These are phyloP conservation scores for Drosophila erecta DNA, from an alignment of 1,140 invertebrate genomes.

Conservation along the genomic window DNA sequence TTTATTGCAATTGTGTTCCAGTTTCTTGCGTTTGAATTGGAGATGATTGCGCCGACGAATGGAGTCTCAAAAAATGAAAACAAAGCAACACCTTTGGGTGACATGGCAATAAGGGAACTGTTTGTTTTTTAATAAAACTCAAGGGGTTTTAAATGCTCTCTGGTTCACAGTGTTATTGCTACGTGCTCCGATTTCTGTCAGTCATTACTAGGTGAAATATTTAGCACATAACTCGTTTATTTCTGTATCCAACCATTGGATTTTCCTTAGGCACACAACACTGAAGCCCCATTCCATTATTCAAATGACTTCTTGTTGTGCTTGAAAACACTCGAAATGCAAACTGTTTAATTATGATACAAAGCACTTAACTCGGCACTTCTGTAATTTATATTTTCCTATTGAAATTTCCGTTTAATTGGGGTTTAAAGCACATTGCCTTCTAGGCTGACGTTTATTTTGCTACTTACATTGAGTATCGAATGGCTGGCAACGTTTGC, in stretches of 20 bases:
- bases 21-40: constrained; percentile 45
- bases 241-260: neutral
- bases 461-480: neutral
- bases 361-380: neutral
- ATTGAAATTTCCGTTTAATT: constrained; percentile 19
- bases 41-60: constrained; percentile 26
- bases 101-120: constrained; percentile 1
- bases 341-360: neutral
- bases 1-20: constrained; percentile 52
- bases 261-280: neutral
- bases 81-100: constrained; percentile 38
- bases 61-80: constrained; percentile 24
- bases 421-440: constrained; percentile 6
- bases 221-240: no score
- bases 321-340: neutral
- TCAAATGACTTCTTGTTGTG: neutral
- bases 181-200: neutral
- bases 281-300: neutral
- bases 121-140: neutral
- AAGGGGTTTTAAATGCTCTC: neutral
- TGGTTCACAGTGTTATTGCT: neutral
- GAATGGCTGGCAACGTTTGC: neutral
- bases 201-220: neutral
- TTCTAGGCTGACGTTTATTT: neutral
- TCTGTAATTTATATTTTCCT: neutral